A percentile compares a stretch with the other conserved stretches of the same genome.
Evolutionary conservation across 2,888 invertebrate species (phyloP).

Genomic region (Orthosia gothica): DNA sequence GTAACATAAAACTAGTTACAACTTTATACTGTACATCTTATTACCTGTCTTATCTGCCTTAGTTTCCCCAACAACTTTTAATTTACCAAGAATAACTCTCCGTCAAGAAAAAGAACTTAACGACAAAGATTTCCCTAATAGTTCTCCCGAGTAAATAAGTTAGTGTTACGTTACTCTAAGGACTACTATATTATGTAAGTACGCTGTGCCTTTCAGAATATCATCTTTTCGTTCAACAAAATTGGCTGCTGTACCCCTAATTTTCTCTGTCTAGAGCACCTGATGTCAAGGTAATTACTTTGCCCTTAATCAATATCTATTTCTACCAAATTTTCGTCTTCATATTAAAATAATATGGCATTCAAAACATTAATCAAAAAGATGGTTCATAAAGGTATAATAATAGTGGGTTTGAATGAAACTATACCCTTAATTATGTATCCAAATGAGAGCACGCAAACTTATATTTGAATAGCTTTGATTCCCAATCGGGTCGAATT

Average conservation of each 20-base stretch:
- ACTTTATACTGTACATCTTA: constrained; percentile 16
- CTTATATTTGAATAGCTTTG: constrained; percentile 36
- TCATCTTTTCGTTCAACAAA: constrained; percentile 51
- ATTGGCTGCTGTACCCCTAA: constrained; percentile 39
- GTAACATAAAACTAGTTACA: constrained; percentile 4
- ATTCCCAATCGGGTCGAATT: constrained; percentile 41
- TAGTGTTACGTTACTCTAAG: constrained; percentile 37
- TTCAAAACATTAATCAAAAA: constrained; percentile 14
- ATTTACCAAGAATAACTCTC: constrained; percentile 42
- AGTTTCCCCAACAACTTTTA: constrained; percentile 34
- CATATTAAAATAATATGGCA: constrained; percentile 30
- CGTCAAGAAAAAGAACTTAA: constrained; percentile 42
- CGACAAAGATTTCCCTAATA: constrained; percentile 57
- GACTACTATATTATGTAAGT: constrained; percentile 36
- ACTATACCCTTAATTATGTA: constrained; percentile 18
- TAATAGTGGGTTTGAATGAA: constrained; percentile 28
- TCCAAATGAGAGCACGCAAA: constrained; percentile 13
- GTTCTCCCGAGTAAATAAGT: constrained; percentile 57
- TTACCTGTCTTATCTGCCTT: constrained; percentile 5
- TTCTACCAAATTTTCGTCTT: constrained; percentile 21
- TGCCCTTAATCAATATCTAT: constrained; percentile 38
- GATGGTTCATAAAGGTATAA: constrained; percentile 1
- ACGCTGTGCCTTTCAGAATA: constrained; percentile 26
- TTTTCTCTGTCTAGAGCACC: constrained; percentile 49
- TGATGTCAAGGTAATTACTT: constrained; percentile 48